Evolutionary conservation across 2,888 invertebrate species (phyloP).

Genomic region (Tipula unca): DNA sequence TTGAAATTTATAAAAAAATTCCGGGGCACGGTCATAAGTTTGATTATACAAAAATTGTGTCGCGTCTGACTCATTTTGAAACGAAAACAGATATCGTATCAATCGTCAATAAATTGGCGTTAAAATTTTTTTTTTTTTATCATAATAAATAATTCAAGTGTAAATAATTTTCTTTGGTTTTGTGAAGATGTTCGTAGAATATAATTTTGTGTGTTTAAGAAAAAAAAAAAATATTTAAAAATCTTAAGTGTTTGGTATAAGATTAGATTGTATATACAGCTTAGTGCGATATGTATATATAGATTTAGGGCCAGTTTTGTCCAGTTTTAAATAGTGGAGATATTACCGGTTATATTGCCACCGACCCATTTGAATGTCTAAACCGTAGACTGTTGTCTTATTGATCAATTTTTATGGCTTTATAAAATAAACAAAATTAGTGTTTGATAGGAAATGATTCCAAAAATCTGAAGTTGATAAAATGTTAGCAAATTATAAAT

Average conservation of each 20-base stretch:
- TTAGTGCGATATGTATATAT: too few relatives aligned
- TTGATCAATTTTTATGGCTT: too few relatives aligned
- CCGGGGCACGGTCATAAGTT: too few relatives aligned
- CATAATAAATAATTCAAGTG: background rate
- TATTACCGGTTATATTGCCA: too few relatives aligned
- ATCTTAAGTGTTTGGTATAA: background rate
- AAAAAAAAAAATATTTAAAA: background rate
- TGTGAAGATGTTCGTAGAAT: background rate
- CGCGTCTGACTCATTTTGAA: slow-evolving; percentile 1
- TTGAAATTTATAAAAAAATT: too few relatives aligned
- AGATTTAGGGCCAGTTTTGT: background rate
- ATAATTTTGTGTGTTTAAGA: background rate
- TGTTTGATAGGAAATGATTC: too few relatives aligned
- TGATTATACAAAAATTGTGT: background rate
- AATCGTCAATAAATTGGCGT: background rate
- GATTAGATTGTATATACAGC: background rate
- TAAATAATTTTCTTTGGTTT: background rate
- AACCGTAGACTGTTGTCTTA: too few relatives aligned
- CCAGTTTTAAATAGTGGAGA: background rate
- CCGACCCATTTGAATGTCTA: too few relatives aligned
- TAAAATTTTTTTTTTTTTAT: background rate
- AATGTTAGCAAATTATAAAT: too few relatives aligned
- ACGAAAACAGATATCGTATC: background rate
- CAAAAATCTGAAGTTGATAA: too few relatives aligned
- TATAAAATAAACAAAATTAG: too few relatives aligned